Percentiles rank a stretch among this genome's conserved stretches.
phyloP scores from a whole-genome alignment of 2,888 invertebrate genomes.

The Melinopterus prodromus region DNA sequence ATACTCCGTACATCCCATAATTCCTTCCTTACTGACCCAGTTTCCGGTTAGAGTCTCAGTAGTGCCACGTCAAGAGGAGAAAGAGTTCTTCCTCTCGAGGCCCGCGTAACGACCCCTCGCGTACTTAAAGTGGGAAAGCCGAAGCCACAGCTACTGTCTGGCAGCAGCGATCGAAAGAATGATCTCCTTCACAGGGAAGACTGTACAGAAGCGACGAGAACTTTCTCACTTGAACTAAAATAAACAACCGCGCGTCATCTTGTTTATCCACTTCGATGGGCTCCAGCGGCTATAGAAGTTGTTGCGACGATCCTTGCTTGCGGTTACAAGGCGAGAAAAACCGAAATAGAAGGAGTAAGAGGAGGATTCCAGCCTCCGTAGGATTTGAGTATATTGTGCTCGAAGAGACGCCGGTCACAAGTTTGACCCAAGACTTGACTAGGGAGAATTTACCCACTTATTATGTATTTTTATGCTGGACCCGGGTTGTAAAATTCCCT shows the following conservation, averaged over 20 bases:
- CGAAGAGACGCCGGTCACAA: background rate
- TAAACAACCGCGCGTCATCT: background rate
- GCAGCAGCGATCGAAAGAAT: background rate
- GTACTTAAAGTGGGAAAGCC: background rate
- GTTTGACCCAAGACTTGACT: background rate
- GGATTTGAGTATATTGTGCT: background rate
- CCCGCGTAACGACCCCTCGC: background rate
- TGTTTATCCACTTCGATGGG: background rate
- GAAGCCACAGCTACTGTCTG: background rate
- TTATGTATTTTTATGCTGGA: background rate
- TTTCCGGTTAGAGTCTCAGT: background rate
- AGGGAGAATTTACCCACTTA: background rate
- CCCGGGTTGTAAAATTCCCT: too few species aligned
- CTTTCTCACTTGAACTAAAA: slow-evolving; percentile 4
- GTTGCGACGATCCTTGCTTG: slow-evolving; percentile 4
- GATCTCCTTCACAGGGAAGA: background rate
- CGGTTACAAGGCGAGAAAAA: background rate
- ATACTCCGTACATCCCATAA: background rate
- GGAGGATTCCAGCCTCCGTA: background rate
- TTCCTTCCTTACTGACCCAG: background rate
- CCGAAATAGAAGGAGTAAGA: background rate
- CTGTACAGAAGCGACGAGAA: slow-evolving; percentile 4
- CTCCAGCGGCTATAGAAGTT: background rate
- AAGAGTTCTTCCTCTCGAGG: background rate
- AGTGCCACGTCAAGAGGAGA: background rate